Evolutionary conservation across 2,113 vertebrate species (phyloP), one percentile per base, ranked within the genome.

Genomic region (Nanorana parkeri): DNA sequence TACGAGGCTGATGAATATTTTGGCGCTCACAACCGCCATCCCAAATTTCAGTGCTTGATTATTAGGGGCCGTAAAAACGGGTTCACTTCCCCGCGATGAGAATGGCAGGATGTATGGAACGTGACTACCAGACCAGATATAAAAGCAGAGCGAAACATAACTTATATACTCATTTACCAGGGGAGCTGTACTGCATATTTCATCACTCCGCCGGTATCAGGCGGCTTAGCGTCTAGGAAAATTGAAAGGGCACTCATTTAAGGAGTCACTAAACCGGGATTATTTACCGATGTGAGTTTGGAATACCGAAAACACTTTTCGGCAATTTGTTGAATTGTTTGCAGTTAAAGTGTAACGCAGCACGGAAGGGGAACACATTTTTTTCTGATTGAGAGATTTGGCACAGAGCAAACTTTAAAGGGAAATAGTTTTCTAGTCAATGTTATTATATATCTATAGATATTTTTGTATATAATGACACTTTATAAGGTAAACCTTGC

Each of bases 1-100:
- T 56, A 73, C 15, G 69, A 73, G 69, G 26, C 52, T n/a, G 69
- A 73, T 56, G 69, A 32, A 73, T 56, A 73, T 56, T 56, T 58
- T 11, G 52, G 15, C 26, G 24, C 23, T 21, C 24, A 26, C 61
- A 28, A 17, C 58, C 10, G 58, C 20, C 19, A 11, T 28, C 8
- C 61, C 28, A 41, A 17, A 20, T 5, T 19, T 20, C 23, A 32
- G 26, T 19, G n/a, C 15, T 36, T 32, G 19, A 32, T 32, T 32
- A 20, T 26, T 10, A 36, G 8, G 15, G 1, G 67, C n/a, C 15
- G 17, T 68, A 32, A 13, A 32, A 21, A 24, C 52, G 51, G 7
- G 52, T 26, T 68, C 67, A 17, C 7, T 26, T 72, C 69, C 23
- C 8, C 23, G 20, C 52, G 21, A 2, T 64, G 10, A 63, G 21